A percentile compares a stretch with the other conserved stretches of the same genome.
Conservation (phyloP, 1,140 invertebrate genomes). For the Pinna nobilis region DNA sequence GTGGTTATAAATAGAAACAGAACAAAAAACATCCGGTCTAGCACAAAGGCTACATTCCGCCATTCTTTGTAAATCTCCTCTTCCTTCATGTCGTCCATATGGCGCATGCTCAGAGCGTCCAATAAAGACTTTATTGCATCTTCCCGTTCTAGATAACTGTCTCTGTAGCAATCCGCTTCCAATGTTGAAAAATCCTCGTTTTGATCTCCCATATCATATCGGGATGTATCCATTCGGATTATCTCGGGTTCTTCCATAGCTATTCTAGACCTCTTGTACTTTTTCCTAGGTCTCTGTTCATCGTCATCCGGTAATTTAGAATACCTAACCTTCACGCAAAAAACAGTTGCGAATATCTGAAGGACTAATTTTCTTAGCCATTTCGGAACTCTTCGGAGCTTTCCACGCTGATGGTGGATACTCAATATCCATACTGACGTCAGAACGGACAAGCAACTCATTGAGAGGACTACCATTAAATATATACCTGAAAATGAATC, state of each 20-base stretch:
- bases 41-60: conserved; percentile 77
- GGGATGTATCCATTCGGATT: conserved; percentile 36
- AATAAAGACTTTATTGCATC: conserved; percentile 54
- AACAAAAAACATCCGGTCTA: conserved; percentile 79
- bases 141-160: conserved; percentile 35
- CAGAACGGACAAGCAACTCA: conserved; percentile 65
- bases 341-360: conserved; percentile 40
- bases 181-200: background rate
- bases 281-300: conserved; percentile 12
- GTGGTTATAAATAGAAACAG: conserved; percentile 77
- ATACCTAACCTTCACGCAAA: conserved; percentile 35
- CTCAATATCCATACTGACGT: conserved; percentile 65
- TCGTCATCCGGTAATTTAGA: background rate
- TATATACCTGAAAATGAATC: conserved; percentile 62
- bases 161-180: conserved; percentile 12
- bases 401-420: conserved; percentile 66
- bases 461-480: conserved; percentile 65
- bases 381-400: conserved; percentile 49
- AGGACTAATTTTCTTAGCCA: conserved; percentile 52
- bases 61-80: conserved; percentile 75
- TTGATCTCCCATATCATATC: background rate
- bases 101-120: conserved; percentile 50
- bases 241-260: conserved; percentile 49
- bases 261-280: conserved; percentile 28
- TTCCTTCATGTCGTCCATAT: conserved; percentile 54